Base-by-base conservation (phyloP, 2,113 vertebrate genomes). In the Origma solitaria region DNA sequence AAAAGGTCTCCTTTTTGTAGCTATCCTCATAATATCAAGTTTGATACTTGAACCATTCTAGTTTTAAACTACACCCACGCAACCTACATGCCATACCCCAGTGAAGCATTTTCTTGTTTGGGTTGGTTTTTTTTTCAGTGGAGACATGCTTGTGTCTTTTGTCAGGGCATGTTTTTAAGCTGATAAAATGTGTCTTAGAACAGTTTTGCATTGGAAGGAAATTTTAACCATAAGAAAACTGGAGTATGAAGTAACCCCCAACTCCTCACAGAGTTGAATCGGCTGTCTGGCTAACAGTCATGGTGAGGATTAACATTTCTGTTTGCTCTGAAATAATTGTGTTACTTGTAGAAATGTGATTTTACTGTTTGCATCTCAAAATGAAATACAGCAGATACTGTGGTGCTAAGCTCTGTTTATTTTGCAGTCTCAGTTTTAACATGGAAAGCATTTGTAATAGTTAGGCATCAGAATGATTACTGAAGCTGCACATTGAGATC, bases 381-480 rank as follows among this genome's bases (percentile, higher is more conserved):
- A 70, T 38, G 61, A 94, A 82, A 60, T 53, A 7, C 54, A 69
- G 18, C 13, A 35, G 47, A 7, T 27, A 33, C 2, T 25, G 28
- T 33, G 62, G 28, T 27, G 21, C 66, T 95, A 91, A 94, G 60
- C 35, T 65, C 4, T 25, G n/a, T 69, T 96, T 95, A 23, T 86
- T 97, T 96, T 86, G 50, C 30, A 19, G 85, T 95, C 90, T 28
- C 5, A 78, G 66, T 71, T 94, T 95, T 82, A 62, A 64, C 47
- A 40, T 61, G 75, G 60, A 50, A 90, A 94, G 3, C 78, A 82
- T 93, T 86, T 79, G 17, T 56, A 47, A 19, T 30, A 61, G 38
- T 94, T 96, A 35, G 73, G 30, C 88, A 76, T 95, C 81, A 95
- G 95, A 95, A 92, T 47, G 30, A 95, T 95, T 86, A 57, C 13